Percentiles rank a stretch among this genome's conserved stretches.
Conservation (phyloP, 2,113 vertebrate genomes). For the Isurus oxyrinchus region DNA sequence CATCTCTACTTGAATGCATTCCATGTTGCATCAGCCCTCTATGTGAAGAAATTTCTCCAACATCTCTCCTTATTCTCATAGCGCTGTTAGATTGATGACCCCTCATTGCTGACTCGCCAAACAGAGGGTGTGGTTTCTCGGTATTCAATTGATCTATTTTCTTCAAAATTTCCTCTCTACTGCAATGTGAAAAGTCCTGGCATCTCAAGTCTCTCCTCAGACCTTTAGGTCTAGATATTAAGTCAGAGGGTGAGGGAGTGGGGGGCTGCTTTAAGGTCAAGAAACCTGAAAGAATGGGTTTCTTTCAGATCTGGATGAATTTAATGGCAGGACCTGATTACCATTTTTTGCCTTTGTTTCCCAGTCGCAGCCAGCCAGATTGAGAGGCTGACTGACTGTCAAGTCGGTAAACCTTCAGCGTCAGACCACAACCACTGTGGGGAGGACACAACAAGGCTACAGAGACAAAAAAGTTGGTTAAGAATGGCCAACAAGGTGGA, state of each 20-base stretch:
- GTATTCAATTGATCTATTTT: not conserved
- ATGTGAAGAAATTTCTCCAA: not conserved
- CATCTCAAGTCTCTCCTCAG: not conserved
- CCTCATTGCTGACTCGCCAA: not conserved
- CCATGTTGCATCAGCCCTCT: not conserved
- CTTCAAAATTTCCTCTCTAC: not conserved
- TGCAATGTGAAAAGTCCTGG: not conserved
- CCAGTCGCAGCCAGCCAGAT: too few species aligned
- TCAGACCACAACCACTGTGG: too few species aligned
- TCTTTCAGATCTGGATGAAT: too few species aligned
- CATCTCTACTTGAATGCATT: not conserved
- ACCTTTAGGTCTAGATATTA: not conserved
- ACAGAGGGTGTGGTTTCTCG: not conserved
- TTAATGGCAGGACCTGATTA: too few species aligned
- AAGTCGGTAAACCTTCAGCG: too few species aligned
- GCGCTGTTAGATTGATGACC: not conserved
- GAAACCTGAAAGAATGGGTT: too few species aligned
- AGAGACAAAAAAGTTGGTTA: not conserved
- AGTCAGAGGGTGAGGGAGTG: too few species aligned
- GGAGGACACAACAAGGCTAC: not conserved
- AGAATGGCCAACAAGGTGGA: not conserved
- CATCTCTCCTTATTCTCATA: not conserved
- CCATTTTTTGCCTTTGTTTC: too few species aligned
- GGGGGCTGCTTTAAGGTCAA: too few species aligned
- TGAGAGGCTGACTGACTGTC: too few species aligned